These are phyloP conservation scores for Platyscapa corneri DNA, from an alignment of 1,140 invertebrate species.

Conservation along the genomic window DNA sequence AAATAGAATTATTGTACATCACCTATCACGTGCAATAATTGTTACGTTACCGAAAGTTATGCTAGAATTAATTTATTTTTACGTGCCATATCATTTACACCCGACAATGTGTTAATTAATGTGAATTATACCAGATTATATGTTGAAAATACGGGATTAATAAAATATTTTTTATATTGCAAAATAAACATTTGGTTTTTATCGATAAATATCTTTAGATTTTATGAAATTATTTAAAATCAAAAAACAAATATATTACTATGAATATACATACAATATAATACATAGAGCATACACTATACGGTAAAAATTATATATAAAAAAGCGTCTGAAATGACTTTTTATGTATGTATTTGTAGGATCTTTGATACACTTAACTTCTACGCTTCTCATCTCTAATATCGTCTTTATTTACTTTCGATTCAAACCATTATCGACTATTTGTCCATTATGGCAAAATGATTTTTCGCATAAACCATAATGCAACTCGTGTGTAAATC, in stretches of 20 bases:
- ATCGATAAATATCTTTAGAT: no score
- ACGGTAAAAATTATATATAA: no score
- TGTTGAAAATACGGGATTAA: not conserved
- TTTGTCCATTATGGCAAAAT: conserved; percentile 26
- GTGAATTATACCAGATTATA: not conserved
- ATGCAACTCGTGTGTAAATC: conserved; percentile 22
- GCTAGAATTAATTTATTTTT: not conserved
- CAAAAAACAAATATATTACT: no score
- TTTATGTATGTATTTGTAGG: no score
- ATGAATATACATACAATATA: no score
- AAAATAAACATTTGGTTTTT: no score
- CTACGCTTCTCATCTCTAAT: no score
- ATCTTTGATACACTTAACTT: no score
- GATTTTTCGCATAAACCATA: conserved; percentile 29
- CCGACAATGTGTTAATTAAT: not conserved
- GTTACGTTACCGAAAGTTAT: not conserved
- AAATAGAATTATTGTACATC: conserved; percentile 27
- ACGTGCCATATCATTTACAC: not conserved
- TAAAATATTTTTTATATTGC: no score
- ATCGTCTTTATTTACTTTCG: not conserved
- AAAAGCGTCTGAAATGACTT: no score
- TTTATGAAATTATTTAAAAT: no score
- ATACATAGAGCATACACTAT: no score
- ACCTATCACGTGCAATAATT: not conserved
- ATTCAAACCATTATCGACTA: not conserved